Evolutionary conservation across 2,797 vertebrate species (phyloP).

Genomic region (Sebastes hubbsi): DNA sequence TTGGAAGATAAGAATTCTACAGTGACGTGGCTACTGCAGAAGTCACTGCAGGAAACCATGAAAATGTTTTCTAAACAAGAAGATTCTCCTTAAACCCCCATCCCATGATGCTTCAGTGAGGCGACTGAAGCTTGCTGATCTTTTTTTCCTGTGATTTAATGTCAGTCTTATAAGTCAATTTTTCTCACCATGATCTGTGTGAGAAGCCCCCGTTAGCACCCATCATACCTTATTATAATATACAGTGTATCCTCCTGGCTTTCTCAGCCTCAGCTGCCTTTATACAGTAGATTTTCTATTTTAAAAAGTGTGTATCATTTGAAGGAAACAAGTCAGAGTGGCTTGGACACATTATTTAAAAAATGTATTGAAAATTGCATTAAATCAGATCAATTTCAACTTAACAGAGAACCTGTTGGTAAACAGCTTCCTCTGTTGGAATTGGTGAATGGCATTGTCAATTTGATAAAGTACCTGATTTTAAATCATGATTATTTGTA

Average conservation of each 20-base stretch:
- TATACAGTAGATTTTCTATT: background rate
- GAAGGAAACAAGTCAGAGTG: background rate
- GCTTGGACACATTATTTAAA: background rate
- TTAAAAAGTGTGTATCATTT: background rate
- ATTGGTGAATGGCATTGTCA: background rate
- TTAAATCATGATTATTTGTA: background rate
- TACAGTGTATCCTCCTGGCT: background rate
- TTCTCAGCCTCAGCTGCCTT: background rate
- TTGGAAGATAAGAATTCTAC: background rate
- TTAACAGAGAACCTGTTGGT: background rate
- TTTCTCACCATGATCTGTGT: background rate
- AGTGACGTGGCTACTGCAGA: background rate
- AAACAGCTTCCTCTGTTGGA: slow-evolving; percentile 43
- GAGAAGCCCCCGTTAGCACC: background rate
- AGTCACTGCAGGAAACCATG: background rate
- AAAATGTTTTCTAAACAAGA: background rate
- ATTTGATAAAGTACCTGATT: background rate
- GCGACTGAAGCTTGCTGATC: background rate
- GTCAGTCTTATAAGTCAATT: background rate
- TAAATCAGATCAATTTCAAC: background rate
- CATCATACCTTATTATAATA: background rate
- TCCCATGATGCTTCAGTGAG: background rate
- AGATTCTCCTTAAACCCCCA: background rate
- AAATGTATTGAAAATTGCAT: background rate
- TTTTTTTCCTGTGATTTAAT: background rate